These are phyloP conservation scores for Otus scops DNA, from an alignment of 2,797 vertebrate genomes.

Conservation along the genomic window DNA sequence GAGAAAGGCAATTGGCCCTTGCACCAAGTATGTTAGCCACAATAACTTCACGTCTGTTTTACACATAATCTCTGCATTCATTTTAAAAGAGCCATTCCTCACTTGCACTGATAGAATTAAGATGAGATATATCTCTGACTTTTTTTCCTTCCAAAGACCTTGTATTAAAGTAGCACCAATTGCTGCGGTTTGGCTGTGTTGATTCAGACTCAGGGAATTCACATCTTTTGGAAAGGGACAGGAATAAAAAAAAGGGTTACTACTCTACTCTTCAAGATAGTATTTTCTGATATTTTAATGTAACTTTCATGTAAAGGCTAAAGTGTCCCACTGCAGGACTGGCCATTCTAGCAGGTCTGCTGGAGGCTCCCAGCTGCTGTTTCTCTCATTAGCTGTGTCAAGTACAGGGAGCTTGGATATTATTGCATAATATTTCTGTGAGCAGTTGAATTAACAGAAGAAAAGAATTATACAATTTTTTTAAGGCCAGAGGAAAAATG, in stretches of 20 bases:
- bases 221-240: neutral
- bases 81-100: neutral
- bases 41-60: neutral
- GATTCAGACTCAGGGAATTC: neutral
- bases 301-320: neutral
- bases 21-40: neutral
- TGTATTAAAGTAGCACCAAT: neutral
- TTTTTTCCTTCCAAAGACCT: neutral
- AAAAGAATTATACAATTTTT: neutral
- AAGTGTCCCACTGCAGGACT: neutral
- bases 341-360: neutral
- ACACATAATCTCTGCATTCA: neutral
- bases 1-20: neutral
- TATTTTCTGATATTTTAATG: neutral
- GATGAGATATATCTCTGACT: neutral
- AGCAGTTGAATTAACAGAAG: slow-evolving; percentile 4
- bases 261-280: neutral
- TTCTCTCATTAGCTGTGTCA: neutral
- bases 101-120: neutral
- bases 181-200: neutral
- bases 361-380: neutral
- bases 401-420: neutral
- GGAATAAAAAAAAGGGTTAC: neutral
- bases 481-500: neutral
- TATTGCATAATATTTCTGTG: neutral